These are phyloP conservation scores for Diaprepes abbreviatus DNA, from an alignment of 2,888 invertebrate genomes.

Conservation along the genomic window DNA sequence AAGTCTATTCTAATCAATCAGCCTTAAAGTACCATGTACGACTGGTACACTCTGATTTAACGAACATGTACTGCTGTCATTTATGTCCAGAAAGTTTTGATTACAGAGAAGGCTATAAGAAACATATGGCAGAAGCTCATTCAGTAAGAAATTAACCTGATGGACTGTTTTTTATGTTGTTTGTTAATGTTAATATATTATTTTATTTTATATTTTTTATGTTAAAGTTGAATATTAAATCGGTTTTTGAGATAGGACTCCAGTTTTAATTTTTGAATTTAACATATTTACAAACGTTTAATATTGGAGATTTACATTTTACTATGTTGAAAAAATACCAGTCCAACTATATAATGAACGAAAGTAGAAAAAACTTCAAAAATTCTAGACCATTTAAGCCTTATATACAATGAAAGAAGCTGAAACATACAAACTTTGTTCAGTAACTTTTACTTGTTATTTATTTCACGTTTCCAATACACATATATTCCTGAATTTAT, in stretches of 20 bases:
- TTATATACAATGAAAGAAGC: too few species aligned
- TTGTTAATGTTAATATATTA: constrained; percentile 52
- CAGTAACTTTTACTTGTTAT: too few species aligned
- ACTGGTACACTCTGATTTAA: constrained; percentile 78
- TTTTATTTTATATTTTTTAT: constrained; percentile 49
- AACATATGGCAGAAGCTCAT: constrained; percentile 79
- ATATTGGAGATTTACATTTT: too few species aligned
- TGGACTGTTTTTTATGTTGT: constrained; percentile 34
- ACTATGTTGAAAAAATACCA: too few species aligned
- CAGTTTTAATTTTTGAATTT: too few species aligned
- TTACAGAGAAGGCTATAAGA: constrained; percentile 77
- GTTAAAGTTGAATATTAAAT: constrained; percentile 49
- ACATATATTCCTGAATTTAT: too few species aligned
- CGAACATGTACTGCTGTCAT: constrained; percentile 78
- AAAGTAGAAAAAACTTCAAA: too few species aligned
- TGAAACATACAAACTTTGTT: too few species aligned
- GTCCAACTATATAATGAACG: too few species aligned
- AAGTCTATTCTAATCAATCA: constrained; percentile 79
- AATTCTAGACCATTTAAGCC: too few species aligned
- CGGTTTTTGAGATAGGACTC: constrained; percentile 48
- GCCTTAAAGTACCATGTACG: constrained; percentile 74
- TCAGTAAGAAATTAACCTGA: constrained; percentile 72
- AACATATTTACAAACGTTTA: too few species aligned
- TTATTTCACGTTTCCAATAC: too few species aligned
- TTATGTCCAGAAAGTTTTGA: constrained; percentile 79